Conservation (phyloP, 2,888 invertebrate species). For the Cetonia aurata region DNA sequence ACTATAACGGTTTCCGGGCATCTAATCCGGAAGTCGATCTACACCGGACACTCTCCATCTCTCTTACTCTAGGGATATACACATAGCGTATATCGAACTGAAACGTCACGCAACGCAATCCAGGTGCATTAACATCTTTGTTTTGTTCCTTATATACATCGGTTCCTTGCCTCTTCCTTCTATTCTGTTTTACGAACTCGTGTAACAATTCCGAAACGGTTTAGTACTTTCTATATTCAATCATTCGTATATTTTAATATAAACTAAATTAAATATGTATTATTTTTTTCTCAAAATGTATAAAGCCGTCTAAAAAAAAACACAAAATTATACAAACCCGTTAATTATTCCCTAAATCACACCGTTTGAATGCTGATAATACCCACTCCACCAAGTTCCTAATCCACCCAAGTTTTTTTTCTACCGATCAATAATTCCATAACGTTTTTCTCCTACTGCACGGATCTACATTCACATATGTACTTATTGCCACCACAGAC, state of each 20-base stretch:
- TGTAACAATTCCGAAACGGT: background rate
- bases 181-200: conserved; percentile 25
- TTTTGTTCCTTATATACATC: conserved; percentile 66
- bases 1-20: conserved; percentile 33
- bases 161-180: conserved; percentile 59
- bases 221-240: too few relatives aligned
- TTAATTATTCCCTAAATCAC: background rate
- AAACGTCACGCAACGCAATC: conserved; percentile 43
- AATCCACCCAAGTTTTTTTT: conserved; percentile 28
- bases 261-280: too few relatives aligned
- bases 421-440: conserved; percentile 34
- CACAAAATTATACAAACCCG: background rate
- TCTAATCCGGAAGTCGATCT: conserved; percentile 51
- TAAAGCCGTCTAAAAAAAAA: too few relatives aligned
- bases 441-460: conserved; percentile 29
- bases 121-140: conserved; percentile 60
- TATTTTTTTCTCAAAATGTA: too few relatives aligned
- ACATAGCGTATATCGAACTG: conserved; percentile 27
- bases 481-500: conserved; percentile 1
- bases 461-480: conserved; percentile 25
- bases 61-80: background rate
- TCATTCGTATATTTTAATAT: too few relatives aligned
- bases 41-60: conserved; percentile 28
- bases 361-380: background rate
- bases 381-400: conserved; percentile 8